Base-by-base conservation (phyloP, 2,797 vertebrate species). In the Sparidentex hasta region DNA sequence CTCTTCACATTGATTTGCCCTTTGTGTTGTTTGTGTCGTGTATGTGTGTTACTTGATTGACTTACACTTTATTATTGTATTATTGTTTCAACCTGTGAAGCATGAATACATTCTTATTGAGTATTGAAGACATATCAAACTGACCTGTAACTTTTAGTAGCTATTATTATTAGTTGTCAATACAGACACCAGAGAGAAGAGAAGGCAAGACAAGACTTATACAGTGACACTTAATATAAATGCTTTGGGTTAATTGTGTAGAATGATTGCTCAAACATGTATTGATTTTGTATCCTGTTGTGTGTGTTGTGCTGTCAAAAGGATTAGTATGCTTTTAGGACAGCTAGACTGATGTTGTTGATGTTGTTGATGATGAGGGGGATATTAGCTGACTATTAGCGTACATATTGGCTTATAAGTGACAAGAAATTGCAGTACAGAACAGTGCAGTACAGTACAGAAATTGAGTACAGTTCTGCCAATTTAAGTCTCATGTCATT, bases 21-120 rank as follows among this genome's bases (percentile, higher is more conserved):
- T 52, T 43, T 65, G 11, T 72, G 27, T 38, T 27, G 27, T 27
- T 27, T 27, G 27, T 27, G 27, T 27, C 27, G 27, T 27, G 11
- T 13, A 46, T 46, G 21, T 43, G 47, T 54, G 50, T 57, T 21
- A 20, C 47, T 41, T 71, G 21, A 61, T 46, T 9, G 29, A 56
- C 17, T 46, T 74, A 13, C 57, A n/a, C 43, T 56, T 57, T 41
- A 68, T 38, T 18, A 29, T 17, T 54, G 7, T 61, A 46, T 27
- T 21, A 50, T 54, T 25, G 50, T 67, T 72, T 64, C 41, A 11
- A 69, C 18, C 21, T 61, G 18, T 50, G 20, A 82, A 82, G 80
- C 14, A 38, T 65, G 38, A 78, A 43, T 61, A n/a, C 16, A 52
- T 63, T 64, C 5, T 46, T 11, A 14, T 21, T 51, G 38, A 54